These are phyloP conservation scores for Myotis planiceps DNA, from an alignment of 2,797 vertebrate species.

Conservation along the genomic window DNA sequence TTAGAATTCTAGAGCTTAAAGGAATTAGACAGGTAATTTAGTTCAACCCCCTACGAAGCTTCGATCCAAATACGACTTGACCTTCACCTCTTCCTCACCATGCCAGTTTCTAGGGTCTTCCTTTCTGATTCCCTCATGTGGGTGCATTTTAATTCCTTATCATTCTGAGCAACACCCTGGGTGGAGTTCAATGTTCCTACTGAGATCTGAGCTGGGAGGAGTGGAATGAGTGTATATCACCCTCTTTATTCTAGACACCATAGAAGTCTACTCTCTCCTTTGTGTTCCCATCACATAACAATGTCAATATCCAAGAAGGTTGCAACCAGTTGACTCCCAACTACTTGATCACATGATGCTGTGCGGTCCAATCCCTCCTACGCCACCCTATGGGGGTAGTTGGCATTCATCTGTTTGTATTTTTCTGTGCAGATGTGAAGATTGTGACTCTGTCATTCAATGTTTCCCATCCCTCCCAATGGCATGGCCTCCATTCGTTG, in stretches of 20 bases:
- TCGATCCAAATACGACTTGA: no score
- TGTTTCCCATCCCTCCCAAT: neutral
- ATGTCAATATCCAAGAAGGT: neutral
- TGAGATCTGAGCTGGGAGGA: neutral
- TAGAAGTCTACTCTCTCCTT: neutral
- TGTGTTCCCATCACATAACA: neutral
- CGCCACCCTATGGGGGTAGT: fast-evolving
- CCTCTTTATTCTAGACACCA: neutral
- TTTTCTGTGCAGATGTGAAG: neutral
- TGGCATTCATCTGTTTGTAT: neutral
- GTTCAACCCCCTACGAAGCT: neutral
- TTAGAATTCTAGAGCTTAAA: neutral
- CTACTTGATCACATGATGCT: fast-evolving
- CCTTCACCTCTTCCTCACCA: neutral
- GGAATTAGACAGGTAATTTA: neutral
- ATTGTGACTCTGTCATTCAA: neutral
- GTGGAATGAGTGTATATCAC: neutral
- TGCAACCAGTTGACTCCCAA: no score
- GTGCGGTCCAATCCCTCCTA: fast-evolving
- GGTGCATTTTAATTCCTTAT: no score
- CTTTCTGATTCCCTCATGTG: neutral
- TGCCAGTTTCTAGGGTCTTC: neutral
- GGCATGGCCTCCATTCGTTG: neutral
- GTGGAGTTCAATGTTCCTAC: neutral
- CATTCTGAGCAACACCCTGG: neutral